phyloP scores from a whole-genome alignment of 2,797 vertebrate genomes.

The Sebastolobus alascanus region DNA sequence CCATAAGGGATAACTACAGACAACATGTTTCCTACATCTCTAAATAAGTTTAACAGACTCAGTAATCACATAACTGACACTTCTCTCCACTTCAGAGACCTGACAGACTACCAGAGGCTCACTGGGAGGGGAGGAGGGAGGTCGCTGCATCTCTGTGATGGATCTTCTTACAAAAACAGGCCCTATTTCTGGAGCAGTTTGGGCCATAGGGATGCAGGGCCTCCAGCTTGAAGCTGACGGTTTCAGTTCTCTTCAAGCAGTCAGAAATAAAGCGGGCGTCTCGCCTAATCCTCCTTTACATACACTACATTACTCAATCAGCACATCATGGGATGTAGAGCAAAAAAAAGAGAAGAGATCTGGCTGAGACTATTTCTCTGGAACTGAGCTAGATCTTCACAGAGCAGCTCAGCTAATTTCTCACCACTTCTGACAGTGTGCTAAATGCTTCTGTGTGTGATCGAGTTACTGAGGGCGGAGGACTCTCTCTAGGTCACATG shows the following conservation, averaged over 20 bases:
- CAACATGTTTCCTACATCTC: slow-evolving; percentile 41
- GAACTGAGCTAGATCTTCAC: neutral
- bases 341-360: neutral
- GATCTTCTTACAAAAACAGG: slow-evolving; percentile 82
- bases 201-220: slow-evolving; percentile 66
- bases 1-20: slow-evolving; percentile 31
- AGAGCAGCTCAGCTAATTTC: slow-evolving; percentile 13
- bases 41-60: slow-evolving; percentile 54
- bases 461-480: neutral
- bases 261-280: slow-evolving; percentile 60
- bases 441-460: slow-evolving; percentile 25
- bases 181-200: slow-evolving; percentile 82
- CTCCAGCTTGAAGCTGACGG: slow-evolving; percentile 43
- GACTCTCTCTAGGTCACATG: slow-evolving; percentile 44
- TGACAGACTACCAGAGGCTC: slow-evolving; percentile 52
- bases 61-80: slow-evolving; percentile 66
- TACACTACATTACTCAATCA: slow-evolving; percentile 38
- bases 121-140: slow-evolving; percentile 38
- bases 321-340: slow-evolving; percentile 36
- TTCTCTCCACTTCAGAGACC: slow-evolving; percentile 63
- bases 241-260: slow-evolving; percentile 64
- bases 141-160: slow-evolving; percentile 52
- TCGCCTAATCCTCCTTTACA: slow-evolving; percentile 18
- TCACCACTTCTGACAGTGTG: slow-evolving; percentile 25
- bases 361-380: neutral